Evolutionary conservation across 2,888 invertebrate genomes (phyloP).

Genomic region (Periphyllus acericola): DNA sequence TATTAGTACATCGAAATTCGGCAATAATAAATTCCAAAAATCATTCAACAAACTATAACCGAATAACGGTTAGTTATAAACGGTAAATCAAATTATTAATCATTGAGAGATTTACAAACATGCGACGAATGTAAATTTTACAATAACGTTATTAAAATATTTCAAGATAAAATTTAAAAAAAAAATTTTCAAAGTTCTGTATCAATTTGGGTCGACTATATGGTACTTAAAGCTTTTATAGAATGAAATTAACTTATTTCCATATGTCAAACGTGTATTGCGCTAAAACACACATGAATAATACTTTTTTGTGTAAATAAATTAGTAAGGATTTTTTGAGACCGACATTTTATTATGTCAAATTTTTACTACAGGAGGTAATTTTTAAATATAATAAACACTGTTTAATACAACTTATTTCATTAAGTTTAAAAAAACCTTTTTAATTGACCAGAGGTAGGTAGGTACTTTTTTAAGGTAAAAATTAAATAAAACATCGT

Average conservation of each 20-base stretch:
- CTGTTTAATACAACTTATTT: not conserved
- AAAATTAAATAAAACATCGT: not conserved
- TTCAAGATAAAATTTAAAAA: not conserved
- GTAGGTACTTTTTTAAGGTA: not conserved
- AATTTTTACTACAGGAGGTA: not conserved
- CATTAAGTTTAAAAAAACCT: not conserved
- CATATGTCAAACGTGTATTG: not conserved
- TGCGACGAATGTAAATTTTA: not conserved
- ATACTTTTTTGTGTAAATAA: slow-evolving; percentile 22
- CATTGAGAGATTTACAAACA: not conserved
- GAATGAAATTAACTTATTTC: not conserved
- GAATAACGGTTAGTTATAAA: no score
- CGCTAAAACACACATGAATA: not conserved
- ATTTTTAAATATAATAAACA: not conserved
- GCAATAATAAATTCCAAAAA: no score
- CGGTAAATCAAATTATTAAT: not conserved
- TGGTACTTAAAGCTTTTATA: not conserved
- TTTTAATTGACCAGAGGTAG: not conserved
- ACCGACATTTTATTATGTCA: not conserved
- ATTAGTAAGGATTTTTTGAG: not conserved
- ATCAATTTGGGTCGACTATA: not conserved
- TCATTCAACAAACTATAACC: not conserved
- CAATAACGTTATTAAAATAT: not conserved
- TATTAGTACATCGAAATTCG: not conserved
- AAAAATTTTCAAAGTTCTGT: not conserved